Base-by-base conservation (phyloP, 1,140 invertebrate genomes). In the Oryzaephilus surinamensis region DNA sequence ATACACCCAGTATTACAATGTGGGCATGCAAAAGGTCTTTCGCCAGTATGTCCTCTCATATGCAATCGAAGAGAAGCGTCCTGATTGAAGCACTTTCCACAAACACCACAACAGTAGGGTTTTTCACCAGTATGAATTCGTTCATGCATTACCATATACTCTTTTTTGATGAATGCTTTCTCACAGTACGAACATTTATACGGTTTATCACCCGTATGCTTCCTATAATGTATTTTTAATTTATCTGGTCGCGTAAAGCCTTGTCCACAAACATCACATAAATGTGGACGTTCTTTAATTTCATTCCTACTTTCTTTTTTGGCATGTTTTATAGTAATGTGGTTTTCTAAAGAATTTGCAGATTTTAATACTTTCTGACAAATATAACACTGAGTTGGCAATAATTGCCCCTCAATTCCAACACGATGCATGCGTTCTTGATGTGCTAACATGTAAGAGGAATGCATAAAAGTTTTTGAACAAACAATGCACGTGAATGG, bases 61-160 rank as follows among this genome's bases (percentile, higher is more conserved):
- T 24, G 23, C 4, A 24, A 6, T 10, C 8, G 4, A 6, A 24
- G 8, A n/a, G 8, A 6, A 24, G 8, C 23, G 3, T 24, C 11
- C 3, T 11, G 4, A 41, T 6, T 41, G 44, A 77, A 77, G 0
- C 63, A 51, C 36, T 69, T 67, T 0, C 69, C 70, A 51, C 77
- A 79, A 2, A 71, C 50, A 37, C 71, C 59, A 46, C 77, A 79
- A 5, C 63, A 51, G 47, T 64, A 77, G 0, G 73, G 72, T 32
- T 69, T 68, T 31, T 70, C 60, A 0, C 69, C 68, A 0, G 65
- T 71, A 36, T 78, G 74, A 5, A 26, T 23, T 12, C 36, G 33
- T 15, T 33, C 24, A 27, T 48, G 46, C 5, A 38, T 38, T 11
- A 17, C 11, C 5, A 57, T 60, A 54, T 59, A 59, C 0, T 58